Conservation (phyloP, 1,140 invertebrate genomes). For the Drosophila lini region DNA sequence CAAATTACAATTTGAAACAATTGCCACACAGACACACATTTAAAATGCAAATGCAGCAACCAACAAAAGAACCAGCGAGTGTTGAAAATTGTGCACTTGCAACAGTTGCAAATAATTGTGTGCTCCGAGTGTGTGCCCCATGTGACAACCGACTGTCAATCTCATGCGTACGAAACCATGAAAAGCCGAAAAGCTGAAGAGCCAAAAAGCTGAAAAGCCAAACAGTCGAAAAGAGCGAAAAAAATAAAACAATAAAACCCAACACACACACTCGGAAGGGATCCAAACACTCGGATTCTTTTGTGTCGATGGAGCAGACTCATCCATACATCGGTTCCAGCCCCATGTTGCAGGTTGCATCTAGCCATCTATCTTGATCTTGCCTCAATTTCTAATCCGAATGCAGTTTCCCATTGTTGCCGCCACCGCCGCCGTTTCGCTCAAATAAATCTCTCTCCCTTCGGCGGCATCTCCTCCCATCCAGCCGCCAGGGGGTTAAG, state of each 20-base stretch:
- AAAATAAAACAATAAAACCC: constrained; percentile 44
- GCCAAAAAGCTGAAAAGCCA: background rate
- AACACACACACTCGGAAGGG: constrained; percentile 14
- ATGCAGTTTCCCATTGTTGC: constrained; percentile 48
- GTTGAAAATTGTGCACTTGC: constrained; percentile 69
- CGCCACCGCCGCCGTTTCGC: constrained; percentile 25
- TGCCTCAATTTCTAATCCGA: constrained; percentile 58
- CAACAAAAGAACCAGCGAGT: constrained; percentile 73
- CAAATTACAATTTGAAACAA: constrained; percentile 72
- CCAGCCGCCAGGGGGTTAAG: constrained; percentile 28
- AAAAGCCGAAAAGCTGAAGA: constrained; percentile 40
- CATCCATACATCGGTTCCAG: constrained; percentile 24
- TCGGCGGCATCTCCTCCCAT: constrained; percentile 8
- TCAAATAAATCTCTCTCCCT: constrained; percentile 49
- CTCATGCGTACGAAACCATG: constrained; percentile 83
- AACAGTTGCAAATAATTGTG: constrained; percentile 44
- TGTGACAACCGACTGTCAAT: constrained; percentile 77
- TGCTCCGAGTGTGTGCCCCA: constrained; percentile 14
- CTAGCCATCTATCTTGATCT: constrained; percentile 67
- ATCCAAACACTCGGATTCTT: constrained; percentile 12
- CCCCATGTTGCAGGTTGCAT: constrained; percentile 39
- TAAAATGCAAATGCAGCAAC: constrained; percentile 75
- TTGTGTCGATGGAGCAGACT: constrained; percentile 10
- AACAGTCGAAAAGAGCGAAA: constrained; percentile 21
- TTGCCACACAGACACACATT: constrained; percentile 68